Base-by-base conservation (phyloP, 1,140 invertebrate species). In the Copidosoma floridanum region DNA sequence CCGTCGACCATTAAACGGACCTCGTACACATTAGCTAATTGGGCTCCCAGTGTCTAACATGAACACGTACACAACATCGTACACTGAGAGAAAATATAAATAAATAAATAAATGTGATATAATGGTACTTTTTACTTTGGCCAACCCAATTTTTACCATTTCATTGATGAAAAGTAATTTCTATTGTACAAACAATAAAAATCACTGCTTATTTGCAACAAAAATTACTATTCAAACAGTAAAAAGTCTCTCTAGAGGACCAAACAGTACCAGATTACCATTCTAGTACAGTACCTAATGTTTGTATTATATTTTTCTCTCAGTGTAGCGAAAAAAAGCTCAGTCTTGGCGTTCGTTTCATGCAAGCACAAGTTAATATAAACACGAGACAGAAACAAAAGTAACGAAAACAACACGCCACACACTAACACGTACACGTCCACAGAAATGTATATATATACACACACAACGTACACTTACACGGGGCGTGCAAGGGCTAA, bases 341-440 rank as follows among this genome's bases (percentile, higher is more conserved):
- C n/a, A n/a, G n/a, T n/a, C 3, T 8, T 40, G 7, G 21, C 40
- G 12, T 10, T 20, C 40, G 14, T 21, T 21, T 21, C 12, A 50
- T 29, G 14, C 26, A 37, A 23, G 12, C 3, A 51, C 32, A 38
- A 3, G 37, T n/a, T n/a, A 7, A 40, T 7, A 40, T 40, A n/a
- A 40, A 40, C 37, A 7, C 37, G n/a, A n/a, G n/a, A n/a, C n/a
- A n/a, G n/a, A n/a, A n/a, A n/a, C n/a, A n/a, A n/a, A n/a, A n/a
- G 27, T 29, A n/a, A 32, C 26, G 23, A 43, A 26, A 14, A 24
- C 32, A 4, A 24, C 29, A 48, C 7, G 26, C 11, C 24, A 26
- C 18, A 11, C 16, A 41, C 26, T 20, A 18, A 50, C 46, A 51
- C 1, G 37, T 56, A 61, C 52, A 61, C 46, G 53, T 51, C 59